Base-by-base conservation (phyloP, 2,888 invertebrate genomes). In the Leptinotarsa peninsularis region DNA sequence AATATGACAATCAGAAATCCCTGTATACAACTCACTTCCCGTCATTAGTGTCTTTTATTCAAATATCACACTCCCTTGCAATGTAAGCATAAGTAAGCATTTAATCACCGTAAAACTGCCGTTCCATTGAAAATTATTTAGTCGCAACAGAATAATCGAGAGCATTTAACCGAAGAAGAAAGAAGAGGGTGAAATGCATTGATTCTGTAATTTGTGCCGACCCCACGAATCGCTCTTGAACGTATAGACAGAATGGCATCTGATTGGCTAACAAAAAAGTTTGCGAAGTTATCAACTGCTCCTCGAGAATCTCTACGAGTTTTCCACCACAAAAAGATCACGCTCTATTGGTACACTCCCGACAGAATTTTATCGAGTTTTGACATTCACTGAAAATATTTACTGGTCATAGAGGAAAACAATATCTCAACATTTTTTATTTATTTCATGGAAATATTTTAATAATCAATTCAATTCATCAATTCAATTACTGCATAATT, bases 251-350 rank as follows among this genome's bases (percentile, higher is more conserved):
- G 87, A 88, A 88, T 88, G 83, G 87, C 87, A 86, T 87, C 86
- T 88, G 88, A 88, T 88, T 88, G 88, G 88, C 87, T 82, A 82
- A 87, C 87, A 88, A 88, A 88, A 87, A 88, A 87, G 87, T 87
- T 87, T 87, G 86, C 86, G 84, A 87, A 87, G 86, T 88, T 88
- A 85, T 86, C 86, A 85, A 86, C 85, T 83, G 85, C 84, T 86
- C 83, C 83, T 82, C 80, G 79, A 79, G 82, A 81, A 82, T 82
- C 83, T 83, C 80, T 75, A 77, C 78, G 75, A 78, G 79, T 80
- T 80, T 81, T 78, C 75, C 76, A 74, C 75, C 76, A 73, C 77
- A 78, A 74, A 75, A 81, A 82, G 81, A 82, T 80, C 75, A 68
- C 73, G 80, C 75, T 76, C 76, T 74, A 78, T 79, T 77, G 81